Conservation (phyloP, 2,113 vertebrate genomes). For the Coregonus clupeaformis region DNA sequence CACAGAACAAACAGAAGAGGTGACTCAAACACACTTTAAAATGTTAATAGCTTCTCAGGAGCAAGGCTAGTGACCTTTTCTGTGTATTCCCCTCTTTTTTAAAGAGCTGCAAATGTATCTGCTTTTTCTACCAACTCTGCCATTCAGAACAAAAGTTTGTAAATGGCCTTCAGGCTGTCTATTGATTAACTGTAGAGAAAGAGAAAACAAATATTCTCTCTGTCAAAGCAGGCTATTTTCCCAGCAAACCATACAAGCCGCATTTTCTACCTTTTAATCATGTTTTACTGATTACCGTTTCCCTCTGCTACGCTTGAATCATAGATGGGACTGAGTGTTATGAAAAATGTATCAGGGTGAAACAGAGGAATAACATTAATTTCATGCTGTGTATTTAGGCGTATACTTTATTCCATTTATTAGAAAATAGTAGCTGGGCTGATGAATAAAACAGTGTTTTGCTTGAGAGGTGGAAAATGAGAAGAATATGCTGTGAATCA, state of each 20-base stretch:
- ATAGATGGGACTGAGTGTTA: constrained; percentile 1
- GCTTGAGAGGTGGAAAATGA: neutral
- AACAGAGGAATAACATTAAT: neutral
- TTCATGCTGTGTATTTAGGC: neutral
- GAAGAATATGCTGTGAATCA: neutral
- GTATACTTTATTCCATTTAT: neutral
- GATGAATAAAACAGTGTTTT: neutral
- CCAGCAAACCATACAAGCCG: no score
- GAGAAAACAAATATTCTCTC: neutral
- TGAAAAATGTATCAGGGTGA: neutral
- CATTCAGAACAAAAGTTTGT: constrained; percentile 22
- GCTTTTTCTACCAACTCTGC: constrained; percentile 11
- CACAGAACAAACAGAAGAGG: constrained; percentile 19
- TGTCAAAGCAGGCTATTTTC: neutral
- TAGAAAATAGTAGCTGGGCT: neutral
- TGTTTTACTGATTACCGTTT: neutral
- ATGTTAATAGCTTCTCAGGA: constrained; percentile 27
- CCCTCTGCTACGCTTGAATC: neutral
- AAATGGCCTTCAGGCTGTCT: constrained; percentile 15
- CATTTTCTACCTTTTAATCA: neutral
- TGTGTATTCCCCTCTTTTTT: neutral
- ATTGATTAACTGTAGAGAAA: constrained; percentile 1
- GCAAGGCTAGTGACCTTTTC: neutral
- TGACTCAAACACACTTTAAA: constrained; percentile 13
- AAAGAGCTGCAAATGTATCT: constrained; percentile 16